A percentile compares a stretch with the other conserved stretches of the same genome.
These are phyloP conservation scores for Aethina tumida DNA, from an alignment of 1,140 invertebrate genomes.

Conservation along the genomic window DNA sequence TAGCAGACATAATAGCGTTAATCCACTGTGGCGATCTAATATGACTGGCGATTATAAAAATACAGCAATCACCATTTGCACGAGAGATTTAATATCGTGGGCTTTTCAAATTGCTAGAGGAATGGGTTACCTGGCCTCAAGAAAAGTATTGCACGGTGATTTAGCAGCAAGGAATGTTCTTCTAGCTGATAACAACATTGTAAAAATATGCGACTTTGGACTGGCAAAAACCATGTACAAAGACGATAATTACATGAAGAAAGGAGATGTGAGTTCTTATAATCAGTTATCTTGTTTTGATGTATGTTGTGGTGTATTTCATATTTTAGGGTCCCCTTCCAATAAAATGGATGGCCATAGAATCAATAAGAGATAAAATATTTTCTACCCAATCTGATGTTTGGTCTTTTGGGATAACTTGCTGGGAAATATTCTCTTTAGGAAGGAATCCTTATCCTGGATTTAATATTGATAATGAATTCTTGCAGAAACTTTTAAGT, in stretches of 20 bases:
- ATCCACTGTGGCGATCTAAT: constrained; percentile 64
- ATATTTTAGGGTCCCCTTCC: constrained; percentile 56
- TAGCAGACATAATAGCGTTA: too few species aligned
- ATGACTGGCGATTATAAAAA: constrained; percentile 61
- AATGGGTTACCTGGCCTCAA: constrained; percentile 87
- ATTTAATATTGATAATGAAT: constrained; percentile 59
- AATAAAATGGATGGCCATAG: constrained; percentile 76
- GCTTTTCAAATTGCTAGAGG: constrained; percentile 89
- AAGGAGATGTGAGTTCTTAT: constrained; percentile 68
- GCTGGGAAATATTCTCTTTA: constrained; percentile 92
- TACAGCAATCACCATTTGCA: constrained; percentile 55
- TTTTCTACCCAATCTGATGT: constrained; percentile 85
- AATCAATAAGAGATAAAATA: constrained; percentile 66
- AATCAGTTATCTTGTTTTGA: too few species aligned
- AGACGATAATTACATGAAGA: constrained; percentile 87
- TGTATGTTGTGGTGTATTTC: too few species aligned
- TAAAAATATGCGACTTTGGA: constrained; percentile 96
- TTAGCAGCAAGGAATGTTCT: constrained; percentile 92
- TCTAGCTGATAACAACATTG: constrained; percentile 77
- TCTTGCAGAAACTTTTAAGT: constrained; percentile 64
- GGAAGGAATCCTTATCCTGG: constrained; percentile 82
- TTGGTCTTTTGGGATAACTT: constrained; percentile 86
- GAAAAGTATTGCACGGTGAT: constrained; percentile 91
- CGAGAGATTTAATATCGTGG: constrained; percentile 79
- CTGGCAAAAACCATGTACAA: constrained; percentile 89